Percentiles rank a stretch among this genome's conserved stretches.
Conservation (phyloP, 2,113 vertebrate genomes). For the Perognathus longimembris region DNA sequence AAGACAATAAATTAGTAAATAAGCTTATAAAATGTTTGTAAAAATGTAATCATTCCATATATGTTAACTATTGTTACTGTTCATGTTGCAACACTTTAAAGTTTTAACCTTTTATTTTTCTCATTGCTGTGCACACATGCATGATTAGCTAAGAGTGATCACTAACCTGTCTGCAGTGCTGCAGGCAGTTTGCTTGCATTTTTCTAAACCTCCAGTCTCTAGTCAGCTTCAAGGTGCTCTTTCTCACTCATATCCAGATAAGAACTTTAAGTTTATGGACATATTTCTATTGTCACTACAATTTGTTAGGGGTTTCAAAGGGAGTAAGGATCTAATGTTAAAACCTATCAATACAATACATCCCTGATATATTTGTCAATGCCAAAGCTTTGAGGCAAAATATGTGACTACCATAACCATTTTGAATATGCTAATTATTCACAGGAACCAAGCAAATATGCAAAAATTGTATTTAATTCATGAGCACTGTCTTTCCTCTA, state of each 20-base stretch:
- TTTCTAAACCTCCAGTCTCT: background rate
- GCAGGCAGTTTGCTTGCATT: background rate
- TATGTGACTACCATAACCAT: background rate
- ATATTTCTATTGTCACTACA: background rate
- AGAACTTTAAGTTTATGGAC: background rate
- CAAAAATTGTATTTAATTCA: background rate
- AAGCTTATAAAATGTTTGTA: too few relatives aligned
- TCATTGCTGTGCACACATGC: background rate
- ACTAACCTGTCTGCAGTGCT: background rate
- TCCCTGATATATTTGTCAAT: background rate
- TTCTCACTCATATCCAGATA: background rate
- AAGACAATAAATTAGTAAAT: too few relatives aligned
- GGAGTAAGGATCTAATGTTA: background rate
- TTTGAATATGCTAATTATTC: background rate
- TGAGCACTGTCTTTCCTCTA: background rate
- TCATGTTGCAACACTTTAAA: background rate
- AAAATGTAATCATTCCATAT: too few relatives aligned
- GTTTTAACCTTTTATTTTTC: background rate
- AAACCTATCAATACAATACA: background rate
- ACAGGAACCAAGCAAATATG: background rate
- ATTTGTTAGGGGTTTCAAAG: background rate
- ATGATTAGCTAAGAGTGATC: background rate
- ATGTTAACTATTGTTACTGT: background rate
- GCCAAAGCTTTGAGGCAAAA: background rate
- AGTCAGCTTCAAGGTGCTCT: background rate